Percentiles rank a stretch among this genome's conserved stretches.
Conservation (phyloP, 2,888 invertebrate genomes). For the Thumatha senex region DNA sequence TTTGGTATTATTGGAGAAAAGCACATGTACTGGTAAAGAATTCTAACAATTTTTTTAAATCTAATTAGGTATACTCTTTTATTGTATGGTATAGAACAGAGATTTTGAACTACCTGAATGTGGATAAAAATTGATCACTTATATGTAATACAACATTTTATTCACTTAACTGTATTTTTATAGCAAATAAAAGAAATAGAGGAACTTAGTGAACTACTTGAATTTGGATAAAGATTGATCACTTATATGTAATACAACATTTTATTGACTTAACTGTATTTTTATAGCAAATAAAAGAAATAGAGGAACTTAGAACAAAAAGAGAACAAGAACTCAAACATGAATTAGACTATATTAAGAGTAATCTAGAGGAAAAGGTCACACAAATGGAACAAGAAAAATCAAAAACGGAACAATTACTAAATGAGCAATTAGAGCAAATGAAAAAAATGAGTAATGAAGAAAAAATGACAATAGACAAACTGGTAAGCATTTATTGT, state of each 20-base stretch:
- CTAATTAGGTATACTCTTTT: too few species aligned
- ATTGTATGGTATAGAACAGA: too few species aligned
- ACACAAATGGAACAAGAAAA: slow-evolving; percentile 71
- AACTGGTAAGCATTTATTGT: slow-evolving; percentile 47
- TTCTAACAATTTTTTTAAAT: too few species aligned
- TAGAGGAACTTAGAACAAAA: slow-evolving; percentile 61
- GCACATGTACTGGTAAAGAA: too few species aligned
- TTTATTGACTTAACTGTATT: too few species aligned
- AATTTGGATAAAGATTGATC: too few species aligned
- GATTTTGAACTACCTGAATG: too few species aligned
- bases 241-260: too few species aligned
- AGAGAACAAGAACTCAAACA: slow-evolving; percentile 64
- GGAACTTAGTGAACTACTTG: too few species aligned
- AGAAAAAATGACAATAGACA: slow-evolving; percentile 63
- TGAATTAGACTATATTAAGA: slow-evolving; percentile 62
- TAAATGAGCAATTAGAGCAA: slow-evolving; percentile 59
- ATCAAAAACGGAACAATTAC: slow-evolving; percentile 55
- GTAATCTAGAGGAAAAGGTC: slow-evolving; percentile 63
- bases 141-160: too few species aligned
- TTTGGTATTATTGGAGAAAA: too few species aligned
- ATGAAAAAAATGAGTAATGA: slow-evolving; percentile 67
- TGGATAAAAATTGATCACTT: too few species aligned
- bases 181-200: slow-evolving; percentile 67
- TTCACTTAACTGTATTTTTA: neutral
- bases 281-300: slow-evolving; percentile 61